Percentiles rank a stretch among this genome's conserved stretches.
Conservation (phyloP, 2,888 invertebrate genomes). For the Andrena marginata region DNA sequence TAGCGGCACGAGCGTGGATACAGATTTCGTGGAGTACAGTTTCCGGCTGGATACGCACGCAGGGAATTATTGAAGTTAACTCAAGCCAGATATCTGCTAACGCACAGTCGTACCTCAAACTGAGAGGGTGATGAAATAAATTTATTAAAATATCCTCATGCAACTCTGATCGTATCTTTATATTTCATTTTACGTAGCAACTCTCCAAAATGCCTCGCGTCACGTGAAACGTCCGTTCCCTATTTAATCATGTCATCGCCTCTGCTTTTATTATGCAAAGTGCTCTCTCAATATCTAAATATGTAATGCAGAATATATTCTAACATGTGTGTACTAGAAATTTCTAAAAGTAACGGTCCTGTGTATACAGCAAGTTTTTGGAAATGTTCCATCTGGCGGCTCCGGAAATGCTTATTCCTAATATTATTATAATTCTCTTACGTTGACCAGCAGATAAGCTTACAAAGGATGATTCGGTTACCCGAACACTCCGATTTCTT, state of each 20-base stretch:
- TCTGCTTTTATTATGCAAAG: background rate
- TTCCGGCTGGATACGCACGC: slow-evolving; percentile 63
- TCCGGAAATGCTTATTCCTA: no score
- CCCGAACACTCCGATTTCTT: no score
- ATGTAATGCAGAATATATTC: no score
- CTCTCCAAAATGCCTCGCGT: background rate
- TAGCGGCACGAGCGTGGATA: slow-evolving; percentile 65
- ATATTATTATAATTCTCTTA: no score
- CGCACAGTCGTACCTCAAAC: slow-evolving; percentile 21
- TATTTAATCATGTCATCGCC: background rate
- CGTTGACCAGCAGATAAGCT: no score
- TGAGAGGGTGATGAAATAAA: slow-evolving; percentile 33
- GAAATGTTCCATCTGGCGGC: no score
- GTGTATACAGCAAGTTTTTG: no score
- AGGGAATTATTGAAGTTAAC: slow-evolving; percentile 68
- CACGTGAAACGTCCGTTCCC: background rate
- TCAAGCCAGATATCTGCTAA: slow-evolving; percentile 50
- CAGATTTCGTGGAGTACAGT: slow-evolving; percentile 68
- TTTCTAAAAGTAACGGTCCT: no score
- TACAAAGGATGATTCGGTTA: no score
- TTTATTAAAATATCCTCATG: slow-evolving; percentile 36
- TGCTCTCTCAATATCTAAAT: no score
- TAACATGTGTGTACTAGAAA: no score
- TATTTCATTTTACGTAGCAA: background rate
- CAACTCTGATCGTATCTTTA: background rate